Base-by-base conservation (phyloP, 2,113 vertebrate species). In the Salvelinus namaycush region DNA sequence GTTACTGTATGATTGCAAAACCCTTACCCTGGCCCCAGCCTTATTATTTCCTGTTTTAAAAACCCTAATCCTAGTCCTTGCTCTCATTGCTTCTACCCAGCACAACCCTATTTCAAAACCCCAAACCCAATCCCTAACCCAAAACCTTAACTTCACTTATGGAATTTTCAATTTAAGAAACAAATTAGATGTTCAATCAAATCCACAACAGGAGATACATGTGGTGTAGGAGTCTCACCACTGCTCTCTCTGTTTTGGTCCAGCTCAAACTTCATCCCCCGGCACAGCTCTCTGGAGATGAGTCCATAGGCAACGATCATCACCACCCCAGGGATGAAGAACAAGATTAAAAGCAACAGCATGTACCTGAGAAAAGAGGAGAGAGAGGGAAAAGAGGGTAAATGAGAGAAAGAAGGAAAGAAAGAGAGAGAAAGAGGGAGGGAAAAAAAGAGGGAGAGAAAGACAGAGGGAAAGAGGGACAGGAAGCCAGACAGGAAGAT, bases 281-380 rank as follows among this genome's bases (percentile, higher is more conserved):
- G 79, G 81, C 89, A 94, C 26, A 95, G 93, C 84, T 94, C 94
- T 74, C 93, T 89, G 84, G 94, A 94, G 81, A 95, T 95, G 70
- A 95, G 87, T n/a, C 94, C 93, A 14, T 95, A 95, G 65, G 94
- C 92, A 34, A 93, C 79, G 8, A 89, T 90, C 94, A 95, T 95
- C 84, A 95, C 92, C 81, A 94, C 88, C 20, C 94, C 94, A 0
- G 94, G 94, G 78, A 95, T 48, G 85, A 95, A 93, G 87, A 95
- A 95, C 39, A 95, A 86, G 51, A 81, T 84, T 67, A 92, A 87
- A 66, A 95, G 88, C 83, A 95, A 87, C 65, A 95, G 84, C 79
- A 95, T 77, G 57, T 94, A 95, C 94, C 94, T 95, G 86, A 66
- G 82, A 80, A 74, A 2, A 18, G 8, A 26, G 24, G 22, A 71